These are phyloP conservation scores for Sphenodon punctatus DNA, from an alignment of 2,797 vertebrate species.

Conservation along the genomic window DNA sequence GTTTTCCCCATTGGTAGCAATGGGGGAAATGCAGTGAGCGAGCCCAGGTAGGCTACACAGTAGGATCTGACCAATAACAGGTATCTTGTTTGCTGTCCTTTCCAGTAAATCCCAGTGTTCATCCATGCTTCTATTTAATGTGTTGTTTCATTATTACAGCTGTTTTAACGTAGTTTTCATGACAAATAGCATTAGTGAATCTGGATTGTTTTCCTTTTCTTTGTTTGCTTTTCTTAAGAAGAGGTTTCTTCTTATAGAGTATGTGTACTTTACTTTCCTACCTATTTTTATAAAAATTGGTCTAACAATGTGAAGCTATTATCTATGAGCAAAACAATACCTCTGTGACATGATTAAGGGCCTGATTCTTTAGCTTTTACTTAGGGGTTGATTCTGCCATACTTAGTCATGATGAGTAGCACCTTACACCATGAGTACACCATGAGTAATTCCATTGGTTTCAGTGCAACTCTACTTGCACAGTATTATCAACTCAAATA, in stretches of 20 bases:
- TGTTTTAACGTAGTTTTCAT: constrained; percentile 70
- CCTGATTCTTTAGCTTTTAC: constrained; percentile 58
- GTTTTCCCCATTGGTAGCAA: too few species aligned
- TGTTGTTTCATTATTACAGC: constrained; percentile 60
- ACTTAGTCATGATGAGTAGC: not conserved
- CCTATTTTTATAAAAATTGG: constrained; percentile 78
- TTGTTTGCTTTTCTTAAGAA: constrained; percentile 57
- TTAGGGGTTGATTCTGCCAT: constrained; percentile 42
- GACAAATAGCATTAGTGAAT: constrained; percentile 50
- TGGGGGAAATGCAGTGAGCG: too few species aligned
- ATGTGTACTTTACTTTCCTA: constrained; percentile 78
- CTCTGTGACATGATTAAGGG: constrained; percentile 56
- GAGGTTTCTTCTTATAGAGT: constrained; percentile 62
- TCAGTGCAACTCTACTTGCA: not conserved
- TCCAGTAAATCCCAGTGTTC: constrained; percentile 61
- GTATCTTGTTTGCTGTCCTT: constrained; percentile 57
- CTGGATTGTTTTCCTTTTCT: constrained; percentile 54
- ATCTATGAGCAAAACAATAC: constrained; percentile 73
- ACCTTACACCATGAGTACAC: constrained; percentile 39
- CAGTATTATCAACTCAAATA: constrained; percentile 2
- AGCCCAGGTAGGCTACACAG: too few species aligned
- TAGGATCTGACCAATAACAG: too few species aligned
- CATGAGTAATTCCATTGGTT: not conserved
- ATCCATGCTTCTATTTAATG: constrained; percentile 54
- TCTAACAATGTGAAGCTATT: constrained; percentile 64